Percentiles rank a stretch among this genome's conserved stretches.
These are phyloP conservation scores for Drosophila anomalipes DNA, from an alignment of 2,888 invertebrate species.

Conservation along the genomic window DNA sequence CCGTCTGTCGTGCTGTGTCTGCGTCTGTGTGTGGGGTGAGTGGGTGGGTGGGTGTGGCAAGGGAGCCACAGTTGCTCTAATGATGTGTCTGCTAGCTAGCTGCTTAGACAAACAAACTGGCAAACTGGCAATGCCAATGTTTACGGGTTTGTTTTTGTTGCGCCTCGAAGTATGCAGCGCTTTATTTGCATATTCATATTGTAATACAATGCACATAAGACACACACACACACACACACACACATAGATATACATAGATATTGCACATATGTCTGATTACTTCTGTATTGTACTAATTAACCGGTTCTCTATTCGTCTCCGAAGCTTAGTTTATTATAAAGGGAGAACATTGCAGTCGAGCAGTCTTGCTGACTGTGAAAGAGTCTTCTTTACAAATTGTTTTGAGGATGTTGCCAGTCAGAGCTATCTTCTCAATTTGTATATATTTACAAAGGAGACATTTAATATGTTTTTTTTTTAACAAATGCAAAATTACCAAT, in stretches of 20 bases:
- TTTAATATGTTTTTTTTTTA: neutral
- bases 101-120: conserved; percentile 65
- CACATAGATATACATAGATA: neutral
- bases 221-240: neutral
- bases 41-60: neutral
- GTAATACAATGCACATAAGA: conserved; percentile 10
- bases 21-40: neutral
- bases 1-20: conserved; percentile 1
- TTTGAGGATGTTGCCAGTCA: neutral
- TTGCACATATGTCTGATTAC: neutral
- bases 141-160: conserved; percentile 34
- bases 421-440: neutral
- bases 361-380: neutral
- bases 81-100: conserved; percentile 52
- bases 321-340: neutral
- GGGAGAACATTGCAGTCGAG: neutral
- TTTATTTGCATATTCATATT: conserved; percentile 76
- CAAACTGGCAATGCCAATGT: conserved; percentile 16
- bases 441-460: neutral
- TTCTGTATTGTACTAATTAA: neutral
- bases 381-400: neutral
- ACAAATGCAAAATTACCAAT: neutral
- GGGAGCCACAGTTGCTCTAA: conserved; percentile 42
- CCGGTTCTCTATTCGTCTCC: neutral
- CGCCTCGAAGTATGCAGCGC: conserved; percentile 52